Percentiles rank a stretch among this genome's conserved stretches.
Conservation (phyloP, 2,888 invertebrate species). For the Thecophora atra region DNA sequence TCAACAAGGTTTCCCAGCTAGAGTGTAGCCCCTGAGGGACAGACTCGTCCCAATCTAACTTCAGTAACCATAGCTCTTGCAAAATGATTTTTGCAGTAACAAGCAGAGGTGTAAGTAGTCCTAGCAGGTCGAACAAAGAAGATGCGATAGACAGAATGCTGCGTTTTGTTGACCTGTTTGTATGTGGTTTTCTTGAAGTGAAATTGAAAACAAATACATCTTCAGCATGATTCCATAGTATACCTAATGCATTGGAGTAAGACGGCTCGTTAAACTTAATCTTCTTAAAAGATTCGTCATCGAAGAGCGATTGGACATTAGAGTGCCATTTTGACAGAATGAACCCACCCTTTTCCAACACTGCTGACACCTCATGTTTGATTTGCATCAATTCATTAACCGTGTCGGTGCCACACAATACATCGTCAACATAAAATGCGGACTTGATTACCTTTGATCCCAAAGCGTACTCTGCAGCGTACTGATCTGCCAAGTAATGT, state of each 20-base stretch:
- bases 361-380: conserved; percentile 3
- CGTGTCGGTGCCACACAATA: conserved; percentile 40
- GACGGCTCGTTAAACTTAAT: conserved; percentile 15
- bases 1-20: too few species aligned
- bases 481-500: conserved; percentile 39
- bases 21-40: too few species aligned
- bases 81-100: too few species aligned
- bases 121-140: conserved; percentile 38
- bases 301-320: conserved; percentile 19
- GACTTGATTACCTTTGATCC: conserved; percentile 35
- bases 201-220: conserved; percentile 37
- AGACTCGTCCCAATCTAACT: too few species aligned
- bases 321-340: conserved; percentile 30
- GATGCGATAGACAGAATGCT: conserved; percentile 26
- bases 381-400: neutral
- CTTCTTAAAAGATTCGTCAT: conserved; percentile 16
- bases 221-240: conserved; percentile 34
- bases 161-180: neutral
- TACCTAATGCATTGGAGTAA: neutral
- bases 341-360: conserved; percentile 20
- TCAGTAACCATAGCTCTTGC: too few species aligned
- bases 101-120: too few species aligned
- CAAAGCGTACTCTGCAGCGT: conserved; percentile 31
- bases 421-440: conserved; percentile 43
- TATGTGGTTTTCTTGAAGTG: neutral